Percentiles rank a stretch among this genome's conserved stretches.
phyloP scores from a whole-genome alignment of 2,797 vertebrate genomes.

The Falco biarmicus region DNA sequence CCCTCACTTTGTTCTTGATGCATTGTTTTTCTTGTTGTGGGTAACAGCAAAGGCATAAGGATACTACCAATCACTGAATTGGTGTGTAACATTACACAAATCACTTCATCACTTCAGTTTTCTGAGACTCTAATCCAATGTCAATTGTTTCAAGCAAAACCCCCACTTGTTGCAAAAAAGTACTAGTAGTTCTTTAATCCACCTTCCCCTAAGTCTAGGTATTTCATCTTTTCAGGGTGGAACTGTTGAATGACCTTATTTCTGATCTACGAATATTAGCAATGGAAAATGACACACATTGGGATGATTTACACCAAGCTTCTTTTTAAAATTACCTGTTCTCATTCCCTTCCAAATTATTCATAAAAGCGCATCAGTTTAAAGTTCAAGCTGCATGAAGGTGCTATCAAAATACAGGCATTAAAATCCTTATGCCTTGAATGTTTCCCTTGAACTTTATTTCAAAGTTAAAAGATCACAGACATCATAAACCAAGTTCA shows the following conservation, averaged over 20 bases:
- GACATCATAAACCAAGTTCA: slow-evolving; percentile 54
- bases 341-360: not conserved
- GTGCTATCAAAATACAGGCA: not conserved
- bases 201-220: not conserved
- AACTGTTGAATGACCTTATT: not conserved
- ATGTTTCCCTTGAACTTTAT: slow-evolving; percentile 50
- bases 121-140: not conserved
- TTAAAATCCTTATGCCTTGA: slow-evolving; percentile 73
- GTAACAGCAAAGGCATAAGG: slow-evolving; percentile 74
- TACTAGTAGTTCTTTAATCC: not conserved
- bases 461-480: slow-evolving; percentile 46
- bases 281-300: not conserved
- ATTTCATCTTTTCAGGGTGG: not conserved
- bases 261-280: not conserved
- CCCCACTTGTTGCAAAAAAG: not conserved
- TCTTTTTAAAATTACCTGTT: not conserved
- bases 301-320: not conserved
- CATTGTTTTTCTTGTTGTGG: slow-evolving; percentile 53
- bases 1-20: slow-evolving; percentile 65
- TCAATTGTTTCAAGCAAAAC: not conserved
- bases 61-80: slow-evolving; percentile 14
- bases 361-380: not conserved
- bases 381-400: not conserved
- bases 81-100: not conserved
- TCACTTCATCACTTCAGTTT: not conserved